Percentiles rank a stretch among this genome's conserved stretches.
These are phyloP conservation scores for Athrips mouffetella DNA, from an alignment of 2,888 invertebrate species.

Conservation along the genomic window DNA sequence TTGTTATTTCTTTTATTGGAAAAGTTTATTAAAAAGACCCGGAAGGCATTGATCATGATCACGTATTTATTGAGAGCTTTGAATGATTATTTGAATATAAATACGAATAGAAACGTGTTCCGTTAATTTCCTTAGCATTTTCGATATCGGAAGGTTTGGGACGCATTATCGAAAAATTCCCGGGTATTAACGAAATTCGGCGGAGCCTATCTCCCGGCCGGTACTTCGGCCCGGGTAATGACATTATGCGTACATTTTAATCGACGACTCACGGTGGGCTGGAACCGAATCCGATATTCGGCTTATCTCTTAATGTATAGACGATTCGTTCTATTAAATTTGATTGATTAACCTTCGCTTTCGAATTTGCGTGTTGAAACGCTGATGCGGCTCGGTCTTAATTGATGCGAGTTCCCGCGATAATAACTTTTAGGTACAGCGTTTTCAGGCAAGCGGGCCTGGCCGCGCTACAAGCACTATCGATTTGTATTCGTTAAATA, in stretches of 20 bases:
- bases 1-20: slow-evolving; percentile 5
- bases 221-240: slow-evolving; percentile 36
- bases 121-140: slow-evolving; percentile 37
- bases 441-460: not conserved
- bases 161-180: slow-evolving; percentile 46
- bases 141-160: slow-evolving; percentile 37
- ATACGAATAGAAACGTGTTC: slow-evolving; percentile 14
- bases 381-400: slow-evolving; percentile 24
- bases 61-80: slow-evolving; percentile 18
- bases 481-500: slow-evolving; percentile 9
- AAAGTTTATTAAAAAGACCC: slow-evolving; percentile 17
- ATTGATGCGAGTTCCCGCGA: slow-evolving; percentile 14
- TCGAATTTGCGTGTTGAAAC: slow-evolving; percentile 28
- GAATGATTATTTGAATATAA: slow-evolving; percentile 16
- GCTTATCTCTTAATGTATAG: slow-evolving; percentile 40
- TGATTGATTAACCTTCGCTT: slow-evolving; percentile 45
- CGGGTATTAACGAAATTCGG: slow-evolving; percentile 49
- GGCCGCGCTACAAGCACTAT: not conserved
- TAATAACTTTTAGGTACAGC: slow-evolving; percentile 8
- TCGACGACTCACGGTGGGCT: slow-evolving; percentile 56
- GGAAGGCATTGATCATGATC: slow-evolving; percentile 11
- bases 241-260: slow-evolving; percentile 63
- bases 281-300: slow-evolving; percentile 45
- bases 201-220: slow-evolving; percentile 40
- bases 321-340: slow-evolving; percentile 41